Conservation (phyloP, 2,113 vertebrate genomes). For the Notarius lentiginosus region DNA sequence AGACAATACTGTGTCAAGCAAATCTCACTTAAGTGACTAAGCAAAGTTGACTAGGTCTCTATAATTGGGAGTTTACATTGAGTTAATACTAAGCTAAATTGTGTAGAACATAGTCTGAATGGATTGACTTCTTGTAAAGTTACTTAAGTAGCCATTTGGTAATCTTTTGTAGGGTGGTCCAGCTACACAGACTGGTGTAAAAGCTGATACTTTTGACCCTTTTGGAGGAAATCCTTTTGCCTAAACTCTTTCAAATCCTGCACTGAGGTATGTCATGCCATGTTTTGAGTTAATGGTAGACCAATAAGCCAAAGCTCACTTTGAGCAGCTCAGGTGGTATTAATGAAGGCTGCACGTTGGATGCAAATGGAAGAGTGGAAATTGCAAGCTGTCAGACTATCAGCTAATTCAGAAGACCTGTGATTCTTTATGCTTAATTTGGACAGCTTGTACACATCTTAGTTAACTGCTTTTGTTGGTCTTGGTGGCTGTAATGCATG, state of each 20-base stretch:
- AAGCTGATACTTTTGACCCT: slow-evolving; percentile 72
- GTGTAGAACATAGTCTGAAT: not conserved
- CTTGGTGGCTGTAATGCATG: not conserved
- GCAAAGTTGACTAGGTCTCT: not conserved
- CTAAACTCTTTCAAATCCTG: slow-evolving; percentile 56
- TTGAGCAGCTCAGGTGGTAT: not conserved
- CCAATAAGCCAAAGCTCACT: not conserved
- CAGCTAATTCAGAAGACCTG: not conserved
- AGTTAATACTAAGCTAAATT: not conserved
- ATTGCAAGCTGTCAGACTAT: not conserved
- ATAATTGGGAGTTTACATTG: not conserved
- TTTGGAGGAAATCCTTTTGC: slow-evolving; percentile 90
- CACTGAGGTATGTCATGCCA: not conserved
- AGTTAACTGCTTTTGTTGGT: not conserved
- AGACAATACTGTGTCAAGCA: slow-evolving; percentile 29
- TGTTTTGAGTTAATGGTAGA: not conserved
- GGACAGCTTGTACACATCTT: not conserved
- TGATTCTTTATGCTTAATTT: not conserved
- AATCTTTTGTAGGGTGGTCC: slow-evolving; percentile 49
- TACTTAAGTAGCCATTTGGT: not conserved
- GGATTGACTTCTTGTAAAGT: not conserved
- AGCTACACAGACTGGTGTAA: slow-evolving; percentile 55
- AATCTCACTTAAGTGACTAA: not conserved
- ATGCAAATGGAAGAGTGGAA: not conserved
- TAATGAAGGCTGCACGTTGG: not conserved